Conservation (phyloP, 2,888 invertebrate genomes). For the Saturnia pavonia region DNA sequence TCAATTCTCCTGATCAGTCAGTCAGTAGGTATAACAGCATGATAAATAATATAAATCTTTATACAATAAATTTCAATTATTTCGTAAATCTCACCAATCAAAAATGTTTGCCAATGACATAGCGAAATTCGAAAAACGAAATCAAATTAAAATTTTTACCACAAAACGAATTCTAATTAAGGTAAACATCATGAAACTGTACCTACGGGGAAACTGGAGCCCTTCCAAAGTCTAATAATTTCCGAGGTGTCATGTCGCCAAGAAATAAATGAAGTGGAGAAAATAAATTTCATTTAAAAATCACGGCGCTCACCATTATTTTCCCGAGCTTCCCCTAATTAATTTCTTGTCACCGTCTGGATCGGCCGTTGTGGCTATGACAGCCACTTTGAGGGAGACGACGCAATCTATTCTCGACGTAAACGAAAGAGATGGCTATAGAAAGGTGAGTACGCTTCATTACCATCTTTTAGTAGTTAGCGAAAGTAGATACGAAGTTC, state of each 20-base stretch:
- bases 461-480: constrained; percentile 78
- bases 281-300: constrained; percentile 81
- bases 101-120: constrained; percentile 2
- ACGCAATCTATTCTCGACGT: constrained; percentile 23
- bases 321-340: constrained; percentile 78
- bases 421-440: constrained; percentile 48
- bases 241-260: constrained; percentile 78
- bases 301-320: constrained; percentile 79
- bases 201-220: constrained; percentile 57
- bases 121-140: constrained; percentile 3
- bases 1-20: not conserved
- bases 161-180: constrained; percentile 32
- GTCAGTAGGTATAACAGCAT: not conserved
- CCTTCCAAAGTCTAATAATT: constrained; percentile 74
- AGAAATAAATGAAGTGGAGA: constrained; percentile 79
- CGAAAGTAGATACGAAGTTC: constrained; percentile 73
- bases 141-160: constrained; percentile 23
- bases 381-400: constrained; percentile 60
- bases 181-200: constrained; percentile 65
- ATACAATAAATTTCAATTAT: not conserved
- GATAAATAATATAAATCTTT: not conserved
- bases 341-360: constrained; percentile 80
- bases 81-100: not conserved
- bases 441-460: constrained; percentile 75
- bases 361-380: constrained; percentile 74